These are phyloP conservation scores for Nymphalis io DNA, from an alignment of 1,140 invertebrate genomes.

Conservation along the genomic window DNA sequence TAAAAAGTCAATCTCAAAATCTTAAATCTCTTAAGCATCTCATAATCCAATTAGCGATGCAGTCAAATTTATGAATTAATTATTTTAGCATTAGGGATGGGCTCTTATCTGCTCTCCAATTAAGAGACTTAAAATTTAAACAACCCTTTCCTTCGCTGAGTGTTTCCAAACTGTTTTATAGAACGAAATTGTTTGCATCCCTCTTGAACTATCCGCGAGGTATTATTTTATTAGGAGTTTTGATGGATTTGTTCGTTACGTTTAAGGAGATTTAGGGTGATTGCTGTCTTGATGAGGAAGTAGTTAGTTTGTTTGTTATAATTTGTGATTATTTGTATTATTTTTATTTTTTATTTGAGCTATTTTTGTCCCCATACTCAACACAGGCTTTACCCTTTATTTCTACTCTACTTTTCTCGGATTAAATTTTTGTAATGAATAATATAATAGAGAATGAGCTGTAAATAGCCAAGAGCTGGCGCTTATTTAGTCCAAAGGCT, in stretches of 20 bases:
- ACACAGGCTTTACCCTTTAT: too few species aligned
- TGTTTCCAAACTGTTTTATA: neutral
- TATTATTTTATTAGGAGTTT: neutral
- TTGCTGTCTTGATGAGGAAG: too few species aligned
- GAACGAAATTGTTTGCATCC: neutral
- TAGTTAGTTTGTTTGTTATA: too few species aligned
- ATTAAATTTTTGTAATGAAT: too few species aligned
- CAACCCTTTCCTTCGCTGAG: conserved; percentile 15
- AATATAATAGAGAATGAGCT: too few species aligned
- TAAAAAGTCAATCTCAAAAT: neutral
- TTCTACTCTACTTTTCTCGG: too few species aligned
- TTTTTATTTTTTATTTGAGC: too few species aligned
- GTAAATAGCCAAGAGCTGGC: too few species aligned
- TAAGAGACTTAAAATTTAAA: conserved; percentile 30
- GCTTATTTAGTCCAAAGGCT: too few species aligned
- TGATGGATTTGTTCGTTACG: neutral
- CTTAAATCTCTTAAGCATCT: neutral
- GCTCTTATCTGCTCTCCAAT: conserved; percentile 20
- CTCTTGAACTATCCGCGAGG: neutral
- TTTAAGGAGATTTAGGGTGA: neutral
- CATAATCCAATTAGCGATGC: conserved; percentile 18
- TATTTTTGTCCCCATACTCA: too few species aligned
- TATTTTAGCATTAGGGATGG: conserved; percentile 30
- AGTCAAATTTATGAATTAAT: conserved; percentile 32
- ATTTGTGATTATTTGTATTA: too few species aligned